A percentile compares a stretch with the other conserved stretches of the same genome.
These are phyloP conservation scores for Vireo altiloquus DNA, from an alignment of 2,113 vertebrate genomes.

Conservation along the genomic window DNA sequence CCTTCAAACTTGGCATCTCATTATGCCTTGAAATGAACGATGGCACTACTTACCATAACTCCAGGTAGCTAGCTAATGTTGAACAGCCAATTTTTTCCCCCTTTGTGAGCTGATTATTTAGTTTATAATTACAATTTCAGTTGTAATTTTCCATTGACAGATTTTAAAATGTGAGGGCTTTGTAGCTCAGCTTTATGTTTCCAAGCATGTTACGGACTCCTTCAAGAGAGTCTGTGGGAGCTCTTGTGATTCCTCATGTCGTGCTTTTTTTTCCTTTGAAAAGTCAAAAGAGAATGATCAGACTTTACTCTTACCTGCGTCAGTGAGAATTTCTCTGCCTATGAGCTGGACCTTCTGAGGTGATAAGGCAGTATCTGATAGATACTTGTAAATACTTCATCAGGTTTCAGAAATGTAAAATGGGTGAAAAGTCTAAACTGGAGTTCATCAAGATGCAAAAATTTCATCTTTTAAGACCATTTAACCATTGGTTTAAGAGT, in stretches of 20 bases:
- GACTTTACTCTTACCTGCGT: neutral
- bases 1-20: neutral
- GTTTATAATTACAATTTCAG: neutral
- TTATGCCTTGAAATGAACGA: neutral
- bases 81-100: neutral
- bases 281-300: neutral
- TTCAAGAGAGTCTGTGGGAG: neutral
- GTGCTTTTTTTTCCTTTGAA: neutral
- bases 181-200: neutral
- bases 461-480: neutral
- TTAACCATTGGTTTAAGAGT: neutral
- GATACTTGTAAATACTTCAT: neutral
- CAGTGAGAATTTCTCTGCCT: neutral
- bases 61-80: neutral
- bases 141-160: neutral
- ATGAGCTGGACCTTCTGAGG: neutral
- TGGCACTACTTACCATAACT: neutral
- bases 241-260: neutral
- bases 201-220: neutral
- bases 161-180: neutral
- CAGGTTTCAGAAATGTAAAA: neutral
- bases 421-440: neutral
- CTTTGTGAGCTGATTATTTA: neutral
- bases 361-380: neutral
- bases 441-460: neutral